phyloP scores from a whole-genome alignment of 2,888 invertebrate genomes.

The Athetis lepigone region DNA sequence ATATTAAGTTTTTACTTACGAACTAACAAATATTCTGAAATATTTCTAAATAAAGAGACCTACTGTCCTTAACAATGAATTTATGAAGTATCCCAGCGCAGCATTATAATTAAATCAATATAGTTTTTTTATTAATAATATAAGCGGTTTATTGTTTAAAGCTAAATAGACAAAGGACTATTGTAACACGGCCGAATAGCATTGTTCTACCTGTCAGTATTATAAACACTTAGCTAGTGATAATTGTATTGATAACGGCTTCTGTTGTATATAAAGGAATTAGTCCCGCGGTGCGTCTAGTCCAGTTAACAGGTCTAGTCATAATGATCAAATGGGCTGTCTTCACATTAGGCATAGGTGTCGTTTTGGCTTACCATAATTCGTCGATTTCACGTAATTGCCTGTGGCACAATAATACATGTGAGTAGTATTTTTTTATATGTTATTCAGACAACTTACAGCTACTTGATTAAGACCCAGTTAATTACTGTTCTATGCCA shows the following conservation, averaged over 20 bases:
- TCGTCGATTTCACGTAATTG: slow-evolving; percentile 62
- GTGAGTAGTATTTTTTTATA: slow-evolving; percentile 67
- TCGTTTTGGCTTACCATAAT: slow-evolving; percentile 63
- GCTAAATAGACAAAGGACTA: slow-evolving; percentile 52
- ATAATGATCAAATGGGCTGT: slow-evolving; percentile 68
- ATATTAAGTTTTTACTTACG: too few relatives aligned
- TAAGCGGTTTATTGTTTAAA: slow-evolving; percentile 51
- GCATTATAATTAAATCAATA: too few relatives aligned
- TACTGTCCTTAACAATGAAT: too few relatives aligned
- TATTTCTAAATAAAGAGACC: too few relatives aligned
- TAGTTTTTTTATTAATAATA: too few relatives aligned
- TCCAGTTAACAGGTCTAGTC: slow-evolving; percentile 30
- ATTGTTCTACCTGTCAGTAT: slow-evolving; percentile 50
- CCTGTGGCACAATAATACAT: slow-evolving; percentile 77
- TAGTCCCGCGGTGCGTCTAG: slow-evolving; percentile 14
- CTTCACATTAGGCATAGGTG: slow-evolving; percentile 62
- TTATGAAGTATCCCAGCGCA: too few relatives aligned
- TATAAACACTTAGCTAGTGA: slow-evolving; percentile 44
- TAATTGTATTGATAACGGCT: slow-evolving; percentile 3
- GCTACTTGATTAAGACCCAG: background rate
- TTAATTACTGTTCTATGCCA: too few relatives aligned
- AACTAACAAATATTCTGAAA: too few relatives aligned
- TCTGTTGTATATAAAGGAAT: slow-evolving; percentile 25
- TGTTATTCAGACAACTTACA: background rate
- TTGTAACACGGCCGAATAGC: slow-evolving; percentile 34